These are phyloP conservation scores for Apamea monoglypha DNA, from an alignment of 2,888 invertebrate genomes.

Conservation along the genomic window DNA sequence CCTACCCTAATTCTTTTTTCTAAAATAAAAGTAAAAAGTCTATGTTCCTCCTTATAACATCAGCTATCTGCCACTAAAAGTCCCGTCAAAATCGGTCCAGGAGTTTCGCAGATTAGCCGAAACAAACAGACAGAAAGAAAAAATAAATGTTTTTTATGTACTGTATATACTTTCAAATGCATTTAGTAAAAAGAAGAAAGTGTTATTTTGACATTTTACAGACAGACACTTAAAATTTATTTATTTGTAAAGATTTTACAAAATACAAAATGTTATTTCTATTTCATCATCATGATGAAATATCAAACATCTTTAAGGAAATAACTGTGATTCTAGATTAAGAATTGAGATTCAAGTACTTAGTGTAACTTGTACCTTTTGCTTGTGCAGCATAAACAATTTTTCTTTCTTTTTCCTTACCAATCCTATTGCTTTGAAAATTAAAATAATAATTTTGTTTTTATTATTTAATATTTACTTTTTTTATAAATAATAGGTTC, in stretches of 20 bases:
- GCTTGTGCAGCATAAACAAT: too few species aligned
- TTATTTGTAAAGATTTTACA: background rate
- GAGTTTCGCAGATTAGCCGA: background rate
- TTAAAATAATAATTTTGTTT: background rate
- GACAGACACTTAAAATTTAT: too few species aligned
- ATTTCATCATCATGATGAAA: slow-evolving; percentile 22
- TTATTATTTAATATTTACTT: background rate
- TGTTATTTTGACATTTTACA: too few species aligned
- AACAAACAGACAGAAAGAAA: background rate
- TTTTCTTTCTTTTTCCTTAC: too few species aligned
- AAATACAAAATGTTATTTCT: slow-evolving; percentile 21
- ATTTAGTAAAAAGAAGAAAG: too few species aligned
- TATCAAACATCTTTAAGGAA: background rate
- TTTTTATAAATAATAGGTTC: background rate
- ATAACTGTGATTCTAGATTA: background rate
- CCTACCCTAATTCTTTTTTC: too few species aligned
- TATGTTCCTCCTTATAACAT: background rate
- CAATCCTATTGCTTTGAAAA: background rate
- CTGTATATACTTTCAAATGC: too few species aligned
- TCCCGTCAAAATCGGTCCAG: background rate
- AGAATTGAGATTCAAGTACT: background rate
- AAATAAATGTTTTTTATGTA: too few species aligned
- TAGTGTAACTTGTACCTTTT: background rate
- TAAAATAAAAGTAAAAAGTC: too few species aligned
- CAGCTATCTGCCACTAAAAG: background rate